Percentiles rank a stretch among this genome's conserved stretches.
Conservation (phyloP, 2,888 invertebrate genomes). For the Tipula vernalis region DNA sequence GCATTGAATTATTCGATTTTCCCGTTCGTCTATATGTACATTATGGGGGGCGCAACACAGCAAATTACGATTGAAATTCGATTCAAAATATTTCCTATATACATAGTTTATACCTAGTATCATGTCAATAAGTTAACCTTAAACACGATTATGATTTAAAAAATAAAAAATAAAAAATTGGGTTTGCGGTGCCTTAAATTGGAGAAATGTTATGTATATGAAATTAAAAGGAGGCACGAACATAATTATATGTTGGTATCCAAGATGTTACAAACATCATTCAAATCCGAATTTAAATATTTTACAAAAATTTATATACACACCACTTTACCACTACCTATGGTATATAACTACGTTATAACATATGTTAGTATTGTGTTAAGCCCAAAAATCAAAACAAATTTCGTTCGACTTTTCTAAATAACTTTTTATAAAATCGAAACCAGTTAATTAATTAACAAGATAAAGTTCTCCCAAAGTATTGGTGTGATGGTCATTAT, state of each 20-base stretch:
- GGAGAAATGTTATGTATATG: background rate
- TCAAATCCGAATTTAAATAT: background rate
- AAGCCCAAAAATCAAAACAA: background rate
- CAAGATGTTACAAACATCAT: background rate
- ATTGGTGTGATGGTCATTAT: background rate
- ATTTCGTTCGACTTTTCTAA: background rate
- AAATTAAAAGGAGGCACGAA: background rate
- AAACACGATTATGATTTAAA: background rate
- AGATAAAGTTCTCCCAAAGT: background rate
- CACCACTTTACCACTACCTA: background rate
- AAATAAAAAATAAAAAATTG: background rate
- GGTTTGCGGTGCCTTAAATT: background rate
- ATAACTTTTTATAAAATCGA: background rate
- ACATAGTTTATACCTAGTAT: background rate
- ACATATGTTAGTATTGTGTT: background rate
- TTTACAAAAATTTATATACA: background rate
- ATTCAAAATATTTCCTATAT: background rate
- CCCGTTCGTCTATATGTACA: background rate
- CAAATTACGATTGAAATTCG: background rate
- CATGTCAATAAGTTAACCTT: background rate
- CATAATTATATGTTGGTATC: background rate
- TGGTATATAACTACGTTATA: background rate
- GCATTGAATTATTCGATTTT: background rate
- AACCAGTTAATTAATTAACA: background rate
- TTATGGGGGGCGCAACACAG: background rate